A percentile compares a stretch with the other conserved stretches of the same genome.
phyloP scores from a whole-genome alignment of 2,113 vertebrate species.

The Lycaon pictus region DNA sequence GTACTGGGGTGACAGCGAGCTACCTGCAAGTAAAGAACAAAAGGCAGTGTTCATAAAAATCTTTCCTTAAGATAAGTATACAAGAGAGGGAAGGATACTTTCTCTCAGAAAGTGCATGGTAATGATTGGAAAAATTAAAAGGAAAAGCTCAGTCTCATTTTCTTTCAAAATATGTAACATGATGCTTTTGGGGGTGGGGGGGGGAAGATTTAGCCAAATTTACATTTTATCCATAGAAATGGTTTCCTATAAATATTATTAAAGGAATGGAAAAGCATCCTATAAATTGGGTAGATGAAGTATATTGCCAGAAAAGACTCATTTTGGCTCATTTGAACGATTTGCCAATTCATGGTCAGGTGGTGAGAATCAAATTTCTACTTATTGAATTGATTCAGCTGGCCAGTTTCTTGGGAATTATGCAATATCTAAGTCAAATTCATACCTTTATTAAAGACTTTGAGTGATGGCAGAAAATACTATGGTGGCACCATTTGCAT shows the following conservation, averaged over 20 bases:
- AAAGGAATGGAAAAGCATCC: background rate
- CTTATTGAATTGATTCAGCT: background rate
- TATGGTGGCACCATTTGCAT: too few relatives aligned
- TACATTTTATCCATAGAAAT: background rate
- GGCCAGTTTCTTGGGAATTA: background rate
- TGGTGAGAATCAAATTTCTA: background rate
- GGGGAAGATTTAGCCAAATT: background rate
- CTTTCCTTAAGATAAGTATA: background rate
- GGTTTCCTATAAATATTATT: background rate
- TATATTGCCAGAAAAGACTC: background rate
- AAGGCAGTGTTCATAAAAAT: background rate
- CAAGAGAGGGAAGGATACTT: background rate
- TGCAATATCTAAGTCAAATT: background rate
- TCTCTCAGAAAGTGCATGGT: background rate
- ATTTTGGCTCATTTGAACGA: background rate
- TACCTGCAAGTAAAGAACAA: conserved; percentile 31
- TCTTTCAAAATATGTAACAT: conserved; percentile 51
- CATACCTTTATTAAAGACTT: background rate
- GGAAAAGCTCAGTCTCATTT: background rate
- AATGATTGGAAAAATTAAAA: conserved; percentile 48
- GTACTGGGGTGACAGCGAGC: background rate
- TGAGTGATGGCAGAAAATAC: background rate
- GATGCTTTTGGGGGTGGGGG: background rate
- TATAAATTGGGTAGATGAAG: background rate
- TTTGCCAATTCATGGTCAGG: background rate